Conservation (phyloP, 2,113 vertebrate genomes). For the Anthoscopus minutus region DNA sequence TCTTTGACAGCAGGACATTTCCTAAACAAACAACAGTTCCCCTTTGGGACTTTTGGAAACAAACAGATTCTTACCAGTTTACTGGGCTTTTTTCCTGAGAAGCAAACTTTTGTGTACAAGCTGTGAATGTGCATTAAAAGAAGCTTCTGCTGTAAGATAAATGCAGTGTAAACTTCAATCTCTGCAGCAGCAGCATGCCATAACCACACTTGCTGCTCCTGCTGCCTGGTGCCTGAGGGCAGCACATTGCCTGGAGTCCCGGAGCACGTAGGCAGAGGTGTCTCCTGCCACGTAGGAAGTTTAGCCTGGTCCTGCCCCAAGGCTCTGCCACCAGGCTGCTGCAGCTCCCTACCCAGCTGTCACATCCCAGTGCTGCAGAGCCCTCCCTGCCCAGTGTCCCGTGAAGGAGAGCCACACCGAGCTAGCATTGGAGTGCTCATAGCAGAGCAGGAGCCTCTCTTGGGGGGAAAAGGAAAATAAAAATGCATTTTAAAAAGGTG, state of each 20-base stretch:
- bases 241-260: background rate
- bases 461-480: accelerated
- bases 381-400: background rate
- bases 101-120: background rate
- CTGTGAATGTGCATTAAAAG: background rate
- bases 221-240: background rate
- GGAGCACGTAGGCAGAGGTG: background rate
- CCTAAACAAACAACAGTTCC: background rate
- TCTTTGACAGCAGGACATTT: background rate
- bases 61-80: background rate
- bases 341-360: background rate
- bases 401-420: background rate
- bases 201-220: background rate
- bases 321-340: background rate
- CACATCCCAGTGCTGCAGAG: background rate
- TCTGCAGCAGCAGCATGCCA: background rate
- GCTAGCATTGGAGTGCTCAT: accelerated
- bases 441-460: background rate
- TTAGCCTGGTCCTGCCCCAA: background rate
- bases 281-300: background rate
- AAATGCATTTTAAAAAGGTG: background rate
- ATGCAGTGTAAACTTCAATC: background rate
- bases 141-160: background rate
- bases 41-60: background rate
- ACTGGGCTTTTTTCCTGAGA: background rate